Evolutionary conservation across 2,797 vertebrate species (phyloP), one percentile per base, ranked within the genome.

Genomic region (Notoglanidium macrostoma): DNA sequence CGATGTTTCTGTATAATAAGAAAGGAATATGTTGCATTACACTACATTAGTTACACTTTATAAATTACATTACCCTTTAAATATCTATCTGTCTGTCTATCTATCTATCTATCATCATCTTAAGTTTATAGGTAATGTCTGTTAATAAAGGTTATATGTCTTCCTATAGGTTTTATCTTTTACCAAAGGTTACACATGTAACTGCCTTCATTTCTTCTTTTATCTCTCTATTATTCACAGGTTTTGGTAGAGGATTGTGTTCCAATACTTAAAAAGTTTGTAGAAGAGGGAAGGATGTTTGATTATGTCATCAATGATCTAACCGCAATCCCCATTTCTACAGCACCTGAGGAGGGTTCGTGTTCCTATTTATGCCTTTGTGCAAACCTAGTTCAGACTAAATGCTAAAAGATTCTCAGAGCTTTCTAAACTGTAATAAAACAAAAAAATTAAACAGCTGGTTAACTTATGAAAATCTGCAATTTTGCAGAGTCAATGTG

Each of bases 261-360:
- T 94, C 98, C 98, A 0, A 96, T 99, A 89, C 95, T 99, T 94
- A 99, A 97, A 95, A 98, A 96, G 92, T 99, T 98, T 91, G 97
- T 96, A 91, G 96, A 97, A 95, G 97, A 99, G 94, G 98, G 97
- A 92, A 97, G 95, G 94, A 96, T 92, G 76, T 99, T 99, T 94
- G 98, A 99, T 95, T 99, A 98, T 80, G 97, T 99, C 90, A 99
- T 99, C 92, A 99, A 99, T 93, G 98, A 99, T 95, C 96, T 99
- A 91, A 99, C 98, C 1, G 98, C 98, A 91, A 96, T 99, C 91
- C 98, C 98, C 35, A 99, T 99, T 93, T 99, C 98, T 83, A 99
- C 97, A 35, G 96, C 96, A 93, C 98, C 98, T 89, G 98, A 99
- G 95, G 97, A 99, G 97, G 98, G 98, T 99, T 76, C 68, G 94